Conservation (phyloP, 2,888 invertebrate species). For the Tridacna gigas region DNA sequence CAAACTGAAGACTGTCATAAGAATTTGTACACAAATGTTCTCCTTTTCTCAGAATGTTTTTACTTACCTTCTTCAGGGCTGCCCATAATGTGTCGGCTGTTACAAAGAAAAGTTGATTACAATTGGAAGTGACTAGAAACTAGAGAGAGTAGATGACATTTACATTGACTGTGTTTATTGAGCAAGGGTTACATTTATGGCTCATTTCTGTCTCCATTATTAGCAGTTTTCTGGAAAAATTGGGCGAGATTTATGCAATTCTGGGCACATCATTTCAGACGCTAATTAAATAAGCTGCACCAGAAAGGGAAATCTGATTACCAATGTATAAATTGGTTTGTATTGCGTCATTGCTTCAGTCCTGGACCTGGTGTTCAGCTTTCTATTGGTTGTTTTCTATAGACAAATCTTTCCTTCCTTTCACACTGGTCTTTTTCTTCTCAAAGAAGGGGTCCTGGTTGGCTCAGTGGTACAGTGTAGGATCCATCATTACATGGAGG, state of each 20-base stretch:
- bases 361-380: background rate
- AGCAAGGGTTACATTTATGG: slow-evolving; percentile 4
- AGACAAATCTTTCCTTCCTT: no score
- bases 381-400: no score
- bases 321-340: background rate
- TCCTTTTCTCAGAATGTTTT: no score
- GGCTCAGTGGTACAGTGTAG: no score
- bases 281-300: slow-evolving; percentile 11
- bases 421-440: no score
- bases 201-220: slow-evolving; percentile 4
- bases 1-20: no score
- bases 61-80: no score
- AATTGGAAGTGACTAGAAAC: background rate
- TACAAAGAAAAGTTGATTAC: no score
- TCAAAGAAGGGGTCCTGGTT: no score
- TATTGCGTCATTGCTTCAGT: background rate
- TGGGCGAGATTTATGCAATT: slow-evolving; percentile 12
- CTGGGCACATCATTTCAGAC: slow-evolving; percentile 9
- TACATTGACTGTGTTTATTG: slow-evolving; percentile 1
- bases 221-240: slow-evolving; percentile 4
- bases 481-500: no score
- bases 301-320: slow-evolving; percentile 3
- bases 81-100: no score
- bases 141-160: background rate
- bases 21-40: no score